phyloP scores from a whole-genome alignment of 2,888 invertebrate genomes.

The Allygus modestus region DNA sequence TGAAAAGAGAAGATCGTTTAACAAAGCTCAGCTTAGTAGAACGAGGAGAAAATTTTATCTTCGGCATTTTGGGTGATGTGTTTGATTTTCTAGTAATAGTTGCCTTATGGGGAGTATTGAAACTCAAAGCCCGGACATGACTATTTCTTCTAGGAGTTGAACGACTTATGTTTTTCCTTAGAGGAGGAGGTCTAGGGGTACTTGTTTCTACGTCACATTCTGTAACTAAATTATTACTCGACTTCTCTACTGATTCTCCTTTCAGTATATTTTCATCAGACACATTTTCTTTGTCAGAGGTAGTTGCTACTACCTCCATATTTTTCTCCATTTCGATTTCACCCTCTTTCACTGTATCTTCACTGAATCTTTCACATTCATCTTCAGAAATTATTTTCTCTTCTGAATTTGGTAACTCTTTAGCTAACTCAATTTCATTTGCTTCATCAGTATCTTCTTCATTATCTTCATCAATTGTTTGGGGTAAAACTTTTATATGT shows the following conservation, averaged over 20 bases:
- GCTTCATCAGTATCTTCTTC: slow-evolving; percentile 28
- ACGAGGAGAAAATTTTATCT: slow-evolving; percentile 31
- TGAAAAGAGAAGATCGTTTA: slow-evolving; percentile 48
- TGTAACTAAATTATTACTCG: background rate
- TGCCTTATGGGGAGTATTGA: slow-evolving; percentile 56
- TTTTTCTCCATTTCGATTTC: background rate
- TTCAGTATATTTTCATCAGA: background rate
- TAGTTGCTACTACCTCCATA: background rate
- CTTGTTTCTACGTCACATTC: slow-evolving; percentile 24
- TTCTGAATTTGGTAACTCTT: slow-evolving; percentile 31
- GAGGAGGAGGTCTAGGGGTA: slow-evolving; percentile 21
- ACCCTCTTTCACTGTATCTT: background rate
- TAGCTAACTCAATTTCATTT: slow-evolving; percentile 38
- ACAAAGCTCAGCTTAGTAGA: slow-evolving; percentile 31
- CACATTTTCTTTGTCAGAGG: slow-evolving; percentile 22
- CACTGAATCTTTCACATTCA: background rate
- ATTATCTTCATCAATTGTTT: slow-evolving; percentile 28
- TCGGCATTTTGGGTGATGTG: slow-evolving; percentile 56
- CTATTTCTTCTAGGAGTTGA: slow-evolving; percentile 58
- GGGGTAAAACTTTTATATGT: slow-evolving; percentile 40
- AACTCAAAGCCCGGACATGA: slow-evolving; percentile 61
- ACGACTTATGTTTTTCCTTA: slow-evolving; percentile 55
- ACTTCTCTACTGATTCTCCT: background rate
- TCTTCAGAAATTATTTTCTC: background rate
- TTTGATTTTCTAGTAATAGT: slow-evolving; percentile 41